Percentiles rank a stretch among this genome's conserved stretches.
Evolutionary conservation across 1,140 invertebrate species (phyloP).

Genomic region (Mylabris phalerata): DNA sequence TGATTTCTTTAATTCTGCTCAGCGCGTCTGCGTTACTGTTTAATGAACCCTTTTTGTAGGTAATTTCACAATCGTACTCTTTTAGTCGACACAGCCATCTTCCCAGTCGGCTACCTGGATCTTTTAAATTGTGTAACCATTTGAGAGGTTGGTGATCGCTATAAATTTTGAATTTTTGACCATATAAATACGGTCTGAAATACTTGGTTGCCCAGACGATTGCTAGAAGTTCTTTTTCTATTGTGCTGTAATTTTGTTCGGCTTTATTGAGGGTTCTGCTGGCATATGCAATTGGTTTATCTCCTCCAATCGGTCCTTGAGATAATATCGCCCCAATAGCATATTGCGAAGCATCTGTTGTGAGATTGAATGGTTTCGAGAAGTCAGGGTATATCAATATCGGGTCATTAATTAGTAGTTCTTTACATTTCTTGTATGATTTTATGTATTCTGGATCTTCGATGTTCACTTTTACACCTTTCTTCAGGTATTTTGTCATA

Average conservation of each 20-base stretch:
- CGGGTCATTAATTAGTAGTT: no score
- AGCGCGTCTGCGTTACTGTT: background rate
- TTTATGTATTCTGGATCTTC: no score
- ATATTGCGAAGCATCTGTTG: no score
- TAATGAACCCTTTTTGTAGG: constrained; percentile 12
- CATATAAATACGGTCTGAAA: constrained; percentile 39
- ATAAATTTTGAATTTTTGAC: constrained; percentile 36
- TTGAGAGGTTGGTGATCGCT: constrained; percentile 42
- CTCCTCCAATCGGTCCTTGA: no score
- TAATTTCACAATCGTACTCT: constrained; percentile 36
- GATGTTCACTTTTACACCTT: no score
- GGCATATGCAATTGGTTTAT: no score
- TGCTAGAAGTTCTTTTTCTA: constrained; percentile 35
- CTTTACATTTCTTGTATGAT: no score
- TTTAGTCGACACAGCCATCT: constrained; percentile 36
- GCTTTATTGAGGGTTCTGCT: constrained; percentile 30
- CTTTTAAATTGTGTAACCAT: constrained; percentile 38
- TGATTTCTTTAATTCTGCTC: constrained; percentile 2
- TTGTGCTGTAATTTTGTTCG: constrained; percentile 38
- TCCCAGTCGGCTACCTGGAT: constrained; percentile 30
- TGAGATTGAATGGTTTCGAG: no score
- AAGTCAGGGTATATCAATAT: no score
- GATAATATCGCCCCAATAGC: no score
- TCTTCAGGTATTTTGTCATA: no score
- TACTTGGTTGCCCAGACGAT: constrained; percentile 30